Evolutionary conservation across 2,888 invertebrate genomes (phyloP), one percentile per base, ranked within the genome.

Genomic region (Pristionchus japonicus): DNA sequence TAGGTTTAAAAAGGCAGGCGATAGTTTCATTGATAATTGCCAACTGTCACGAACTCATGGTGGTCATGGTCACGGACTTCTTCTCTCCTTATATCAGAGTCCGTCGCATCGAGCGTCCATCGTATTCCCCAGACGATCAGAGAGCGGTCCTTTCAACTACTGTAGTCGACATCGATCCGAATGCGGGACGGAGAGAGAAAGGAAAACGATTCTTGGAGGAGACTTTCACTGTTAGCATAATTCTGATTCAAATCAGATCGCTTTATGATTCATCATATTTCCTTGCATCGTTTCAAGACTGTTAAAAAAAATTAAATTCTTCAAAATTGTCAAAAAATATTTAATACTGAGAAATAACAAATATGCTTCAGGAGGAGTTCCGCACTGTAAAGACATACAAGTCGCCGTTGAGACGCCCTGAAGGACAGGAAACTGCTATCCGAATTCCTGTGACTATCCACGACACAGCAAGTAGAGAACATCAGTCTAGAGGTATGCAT

Each of bases 131-230:
- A 27, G 88, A 89, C 31, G 89, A 89, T 23, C 87, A 90, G 52
- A 52, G 88, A 11, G 89, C 89, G 17, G 90, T 91, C 27, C 88
- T 91, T n/a, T 89, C 90, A 27, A 91, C 91, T 23, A 92, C 91
- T 4, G 89, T 92, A 77, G 91, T 92, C 67, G 91, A 92, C 88
- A 92, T 92, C 86, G 91, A 92, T 64, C 91, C 91, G n/a, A 88
- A 89, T 17, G 64, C 86, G 13, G 90, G 83, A 74, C 86, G 89
- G 40, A 17, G 87, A 86, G 82, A 83, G 52, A 20, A 9, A n/a
- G 85, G 85, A 64, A 70, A 70, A 23, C 20, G 67, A 70, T 47
- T 64, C n/a, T 17, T 86, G 49, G 86, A 86, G 34, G 86, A 86
- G 34, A 86, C 67, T 7, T 86, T 86, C 34, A 86, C 70, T 20